Conservation (phyloP, 2,113 vertebrate genomes). For the Bostrychus sinensis region DNA sequence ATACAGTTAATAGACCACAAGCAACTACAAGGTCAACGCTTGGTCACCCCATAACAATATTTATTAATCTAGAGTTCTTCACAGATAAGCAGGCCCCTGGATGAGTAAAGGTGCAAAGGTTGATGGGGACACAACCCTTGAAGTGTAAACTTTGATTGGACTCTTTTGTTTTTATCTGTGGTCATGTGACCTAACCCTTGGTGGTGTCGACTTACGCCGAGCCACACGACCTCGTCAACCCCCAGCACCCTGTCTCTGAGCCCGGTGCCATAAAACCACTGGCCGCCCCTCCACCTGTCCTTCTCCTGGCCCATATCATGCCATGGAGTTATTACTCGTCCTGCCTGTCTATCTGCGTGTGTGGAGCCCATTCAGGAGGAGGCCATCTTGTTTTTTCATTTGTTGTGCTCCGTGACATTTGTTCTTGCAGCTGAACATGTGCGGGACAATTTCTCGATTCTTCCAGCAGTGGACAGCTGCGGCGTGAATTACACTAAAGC, state of each 20-base stretch:
- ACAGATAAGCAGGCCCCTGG: not conserved
- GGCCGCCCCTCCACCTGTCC: slow-evolving; percentile 35
- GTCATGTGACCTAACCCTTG: not conserved
- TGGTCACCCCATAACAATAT: no score
- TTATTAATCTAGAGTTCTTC: not conserved
- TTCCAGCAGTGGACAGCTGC: slow-evolving; percentile 92
- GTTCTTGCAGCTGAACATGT: slow-evolving; percentile 90
- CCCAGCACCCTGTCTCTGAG: not conserved
- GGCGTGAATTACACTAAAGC: slow-evolving; percentile 88
- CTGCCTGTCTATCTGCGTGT: slow-evolving; percentile 5
- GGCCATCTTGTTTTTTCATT: slow-evolving; percentile 87
- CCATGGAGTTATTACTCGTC: slow-evolving; percentile 10
- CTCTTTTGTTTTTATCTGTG: not conserved
- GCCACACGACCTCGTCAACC: slow-evolving; percentile 17
- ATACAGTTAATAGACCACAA: no score
- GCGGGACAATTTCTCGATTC: slow-evolving; percentile 86
- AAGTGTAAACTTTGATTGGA: slow-evolving; percentile 7
- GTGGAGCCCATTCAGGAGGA: slow-evolving; percentile 33
- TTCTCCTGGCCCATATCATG: slow-evolving; percentile 6
- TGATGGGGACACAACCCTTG: not conserved
- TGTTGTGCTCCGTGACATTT: slow-evolving; percentile 84
- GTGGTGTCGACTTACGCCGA: not conserved
- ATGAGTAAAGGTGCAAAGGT: not conserved
- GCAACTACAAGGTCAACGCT: no score
- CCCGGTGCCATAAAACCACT: slow-evolving; percentile 24